Evolutionary conservation across 2,113 vertebrate species (phyloP), one percentile per base, ranked within the genome.

Genomic region (Rhynchopsitta pachyrhyncha): DNA sequence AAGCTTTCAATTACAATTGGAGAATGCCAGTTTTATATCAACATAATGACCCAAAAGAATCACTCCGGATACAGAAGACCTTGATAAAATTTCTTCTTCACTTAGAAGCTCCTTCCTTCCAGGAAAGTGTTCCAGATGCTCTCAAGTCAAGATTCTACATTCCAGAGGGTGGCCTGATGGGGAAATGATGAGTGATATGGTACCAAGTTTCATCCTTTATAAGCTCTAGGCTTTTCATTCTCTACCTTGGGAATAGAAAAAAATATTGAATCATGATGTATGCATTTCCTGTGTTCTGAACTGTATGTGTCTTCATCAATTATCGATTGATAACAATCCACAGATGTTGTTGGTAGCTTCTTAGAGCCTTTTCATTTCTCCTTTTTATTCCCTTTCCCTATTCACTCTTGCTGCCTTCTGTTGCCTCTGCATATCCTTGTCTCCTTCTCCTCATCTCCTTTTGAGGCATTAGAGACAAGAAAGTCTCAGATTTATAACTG

Each of bases 401-500:
- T 49, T 64, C n/a, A 19, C 25, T 62, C 5, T 2, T 25, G 29
- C 62, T 35, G 64, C 62, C 82, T 95, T 37, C 47, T 62, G 46
- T 90, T 88, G 47, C 35, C 46, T 94, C n/a, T 90, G 82, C 64
- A 49, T 35, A 14, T 37, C 37, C 20, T 91, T 63, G 35, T 64
- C 93, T 90, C 39, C 35, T 60, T 84, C 69, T 68, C 79, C 69
- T 92, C 91, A 81, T 91, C 82, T 95, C 60, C 29, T 90, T 53
- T 46, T n/a, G 94, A 94, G 42, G 85, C 53, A 85, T 91, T 87
- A 82, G 52, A 96, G 92, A 53, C 94, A 94, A 76, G 89, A 96
- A 95, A 92, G 57, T 92, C 86, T 23, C 13, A 91, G 80, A 95
- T 96, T 96, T 97, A 82, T 95, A 98, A 91, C 75, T 14, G 13